phyloP scores from a whole-genome alignment of 1,140 invertebrate species.

The Drosophila eugracilis region DNA sequence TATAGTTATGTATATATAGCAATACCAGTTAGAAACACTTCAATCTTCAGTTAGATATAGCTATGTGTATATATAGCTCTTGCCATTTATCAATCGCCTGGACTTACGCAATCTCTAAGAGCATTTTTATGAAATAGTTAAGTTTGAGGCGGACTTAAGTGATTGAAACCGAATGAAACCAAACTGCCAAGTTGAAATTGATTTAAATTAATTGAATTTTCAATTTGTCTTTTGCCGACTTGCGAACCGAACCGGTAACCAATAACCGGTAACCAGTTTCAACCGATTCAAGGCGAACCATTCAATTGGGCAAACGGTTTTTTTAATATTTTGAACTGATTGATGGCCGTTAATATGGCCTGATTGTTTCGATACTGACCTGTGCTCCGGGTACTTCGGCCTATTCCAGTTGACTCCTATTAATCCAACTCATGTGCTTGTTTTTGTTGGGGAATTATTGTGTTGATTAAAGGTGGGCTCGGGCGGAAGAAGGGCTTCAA shows the following conservation, averaged over 20 bases:
- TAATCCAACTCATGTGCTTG: slow-evolving; percentile 54
- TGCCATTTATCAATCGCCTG: not conserved
- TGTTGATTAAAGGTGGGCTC: slow-evolving; percentile 13
- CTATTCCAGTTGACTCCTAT: slow-evolving; percentile 45
- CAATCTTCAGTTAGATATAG: not conserved
- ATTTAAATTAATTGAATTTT: slow-evolving; percentile 74
- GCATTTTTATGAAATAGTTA: slow-evolving; percentile 16
- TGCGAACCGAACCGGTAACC: slow-evolving; percentile 11
- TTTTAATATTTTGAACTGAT: slow-evolving; percentile 25
- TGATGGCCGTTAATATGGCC: slow-evolving; percentile 32
- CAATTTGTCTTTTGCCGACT: slow-evolving; percentile 26
- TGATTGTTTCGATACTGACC: slow-evolving; percentile 52
- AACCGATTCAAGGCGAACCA: slow-evolving; percentile 27
- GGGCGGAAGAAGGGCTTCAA: slow-evolving; percentile 14
- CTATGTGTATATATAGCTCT: not conserved
- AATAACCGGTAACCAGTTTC: slow-evolving; percentile 52
- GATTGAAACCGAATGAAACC: slow-evolving; percentile 24
- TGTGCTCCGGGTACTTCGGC: slow-evolving; percentile 37
- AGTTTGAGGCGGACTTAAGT: slow-evolving; percentile 6
- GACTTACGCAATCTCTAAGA: slow-evolving; percentile 14
- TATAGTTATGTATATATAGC: too few relatives aligned
- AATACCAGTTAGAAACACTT: not conserved
- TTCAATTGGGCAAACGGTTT: slow-evolving; percentile 37
- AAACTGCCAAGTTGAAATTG: slow-evolving; percentile 41
- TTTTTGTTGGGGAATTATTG: slow-evolving; percentile 4